Conservation (phyloP, 2,797 vertebrate genomes). For the Cyprinodon diabolis region DNA sequence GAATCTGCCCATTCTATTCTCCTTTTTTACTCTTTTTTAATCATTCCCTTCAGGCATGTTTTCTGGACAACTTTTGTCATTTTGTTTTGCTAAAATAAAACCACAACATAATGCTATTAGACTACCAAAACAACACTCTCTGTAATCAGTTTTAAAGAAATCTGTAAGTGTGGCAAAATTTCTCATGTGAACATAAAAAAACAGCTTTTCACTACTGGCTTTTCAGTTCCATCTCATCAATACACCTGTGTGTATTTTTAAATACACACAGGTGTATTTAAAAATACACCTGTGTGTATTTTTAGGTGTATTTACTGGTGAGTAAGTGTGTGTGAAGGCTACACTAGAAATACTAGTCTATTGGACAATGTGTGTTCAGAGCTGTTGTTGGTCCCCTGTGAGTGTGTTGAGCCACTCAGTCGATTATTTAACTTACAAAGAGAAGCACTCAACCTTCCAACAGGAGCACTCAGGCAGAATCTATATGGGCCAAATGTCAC, state of each 20-base stretch:
- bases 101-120: not conserved
- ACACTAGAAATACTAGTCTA: constrained; percentile 17
- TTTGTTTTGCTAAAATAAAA: not conserved
- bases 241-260: not conserved
- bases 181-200: not conserved
- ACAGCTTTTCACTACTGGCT: not conserved
- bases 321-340: constrained; percentile 12
- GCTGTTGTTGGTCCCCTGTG: constrained; percentile 39
- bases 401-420: constrained; percentile 40
- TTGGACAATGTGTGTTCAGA: constrained; percentile 41
- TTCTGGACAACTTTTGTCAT: not conserved
- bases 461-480: constrained; percentile 30
- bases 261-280: not conserved
- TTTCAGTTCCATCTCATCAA: not conserved
- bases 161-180: no score
- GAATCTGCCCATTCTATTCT: not conserved
- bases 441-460: constrained; percentile 16
- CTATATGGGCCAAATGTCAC: constrained; percentile 23
- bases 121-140: not conserved
- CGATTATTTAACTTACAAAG: constrained; percentile 45
- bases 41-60: not conserved
- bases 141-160: not conserved
- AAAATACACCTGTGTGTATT: not conserved
- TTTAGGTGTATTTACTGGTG: not conserved
- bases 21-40: not conserved